These are phyloP conservation scores for Gorsachius magnificus DNA, from an alignment of 2,797 vertebrate species.

Conservation along the genomic window DNA sequence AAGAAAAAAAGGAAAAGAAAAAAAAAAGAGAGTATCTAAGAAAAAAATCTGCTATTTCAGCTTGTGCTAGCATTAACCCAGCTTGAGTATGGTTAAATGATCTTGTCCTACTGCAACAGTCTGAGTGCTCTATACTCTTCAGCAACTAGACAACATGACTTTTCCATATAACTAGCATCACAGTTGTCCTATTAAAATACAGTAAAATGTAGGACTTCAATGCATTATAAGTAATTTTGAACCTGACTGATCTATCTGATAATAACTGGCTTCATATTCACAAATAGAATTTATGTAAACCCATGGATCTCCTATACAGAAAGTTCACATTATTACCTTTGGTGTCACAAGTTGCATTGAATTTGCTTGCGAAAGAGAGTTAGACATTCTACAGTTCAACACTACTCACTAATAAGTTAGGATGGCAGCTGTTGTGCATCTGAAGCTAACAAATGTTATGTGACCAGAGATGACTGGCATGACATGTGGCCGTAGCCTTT, in stretches of 20 bases:
- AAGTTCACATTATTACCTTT: background rate
- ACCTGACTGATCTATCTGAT: background rate
- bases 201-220: background rate
- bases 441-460: constrained; percentile 77
- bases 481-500: constrained; percentile 68
- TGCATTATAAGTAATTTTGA: background rate
- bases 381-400: constrained; percentile 8
- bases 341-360: background rate
- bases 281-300: background rate
- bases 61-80: background rate
- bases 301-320: background rate
- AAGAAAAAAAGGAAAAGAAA: background rate
- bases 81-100: background rate
- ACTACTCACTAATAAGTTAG: constrained; percentile 59
- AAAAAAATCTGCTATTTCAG: background rate
- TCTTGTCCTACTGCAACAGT: background rate
- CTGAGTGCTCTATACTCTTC: background rate
- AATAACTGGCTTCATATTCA: background rate
- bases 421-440: constrained; percentile 75
- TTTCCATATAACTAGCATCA: background rate
- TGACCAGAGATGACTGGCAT: constrained; percentile 75
- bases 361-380: background rate
- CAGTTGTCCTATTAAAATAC: background rate
- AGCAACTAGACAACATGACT: background rate
- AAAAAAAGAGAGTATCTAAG: background rate